A percentile compares a stretch with the other conserved stretches of the same genome.
Conservation (phyloP, 1,140 invertebrate genomes). For the Caenorhabditis remanei region DNA sequence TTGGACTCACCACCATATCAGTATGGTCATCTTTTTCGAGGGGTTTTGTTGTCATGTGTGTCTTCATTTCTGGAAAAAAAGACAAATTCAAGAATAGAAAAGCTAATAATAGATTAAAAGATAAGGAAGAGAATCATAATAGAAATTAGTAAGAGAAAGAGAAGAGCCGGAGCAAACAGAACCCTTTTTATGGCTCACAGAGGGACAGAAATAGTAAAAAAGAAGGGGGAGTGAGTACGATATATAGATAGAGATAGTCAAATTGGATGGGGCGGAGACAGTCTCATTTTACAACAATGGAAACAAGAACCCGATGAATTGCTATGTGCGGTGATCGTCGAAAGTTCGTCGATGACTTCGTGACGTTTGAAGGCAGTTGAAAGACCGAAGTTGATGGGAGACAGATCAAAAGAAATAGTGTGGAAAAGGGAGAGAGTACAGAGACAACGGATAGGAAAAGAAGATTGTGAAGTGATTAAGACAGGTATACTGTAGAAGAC, state of each 20-base stretch:
- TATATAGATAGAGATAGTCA: conserved; percentile 31
- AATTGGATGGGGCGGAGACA: not conserved
- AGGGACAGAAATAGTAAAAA: not conserved
- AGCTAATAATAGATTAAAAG: conserved; percentile 7
- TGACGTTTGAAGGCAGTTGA: conserved; percentile 12
- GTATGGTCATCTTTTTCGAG: not conserved
- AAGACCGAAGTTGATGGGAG: conserved; percentile 40
- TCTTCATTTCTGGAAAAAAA: conserved; percentile 18
- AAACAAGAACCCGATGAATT: conserved; percentile 29
- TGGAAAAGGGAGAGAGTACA: not conserved
- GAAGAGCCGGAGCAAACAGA: conserved; percentile 11
- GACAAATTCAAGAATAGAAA: not conserved
- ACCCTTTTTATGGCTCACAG: not conserved
- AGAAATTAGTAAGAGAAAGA: not conserved
- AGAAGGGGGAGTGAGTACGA: not conserved
- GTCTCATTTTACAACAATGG: conserved; percentile 10
- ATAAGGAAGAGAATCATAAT: not conserved
- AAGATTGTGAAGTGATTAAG: not conserved
- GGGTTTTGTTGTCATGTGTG: not conserved
- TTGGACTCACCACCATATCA: conserved; percentile 19
- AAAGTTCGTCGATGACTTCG: conserved; percentile 51
- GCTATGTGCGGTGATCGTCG: not conserved
- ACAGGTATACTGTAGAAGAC: conserved; percentile 11
- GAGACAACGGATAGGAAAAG: conserved; percentile 45
- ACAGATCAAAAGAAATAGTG: conserved; percentile 13